These are phyloP conservation scores for Plumapathes pennacea DNA, from an alignment of 92 coral and sea anemone species.

Conservation along the genomic window DNA sequence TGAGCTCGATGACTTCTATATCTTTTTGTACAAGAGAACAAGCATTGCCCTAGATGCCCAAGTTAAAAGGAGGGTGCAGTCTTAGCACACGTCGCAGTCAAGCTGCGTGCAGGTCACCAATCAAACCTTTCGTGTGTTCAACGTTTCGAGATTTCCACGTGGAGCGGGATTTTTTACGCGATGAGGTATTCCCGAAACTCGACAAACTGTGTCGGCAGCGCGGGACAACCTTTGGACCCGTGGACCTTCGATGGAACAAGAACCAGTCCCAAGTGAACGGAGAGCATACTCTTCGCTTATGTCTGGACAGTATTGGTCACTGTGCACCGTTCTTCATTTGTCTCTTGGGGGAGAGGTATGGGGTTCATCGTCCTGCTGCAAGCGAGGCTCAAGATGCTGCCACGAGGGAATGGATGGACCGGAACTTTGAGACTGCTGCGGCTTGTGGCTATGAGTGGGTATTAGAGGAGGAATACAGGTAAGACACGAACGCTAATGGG, in stretches of 20 bases:
- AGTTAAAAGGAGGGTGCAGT: constrained; percentile 18
- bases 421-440: constrained; percentile 81
- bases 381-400: constrained; percentile 51
- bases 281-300: constrained; percentile 73
- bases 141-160: constrained; percentile 84
- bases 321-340: constrained; percentile 97
- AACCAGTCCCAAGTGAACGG: constrained; percentile 61
- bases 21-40: no score
- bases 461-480: constrained; percentile 91
- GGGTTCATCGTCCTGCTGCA: constrained; percentile 76
- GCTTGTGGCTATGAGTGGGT: constrained; percentile 91
- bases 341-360: constrained; percentile 87
- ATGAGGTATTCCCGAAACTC: constrained; percentile 71
- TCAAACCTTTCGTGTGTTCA: constrained; percentile 93
- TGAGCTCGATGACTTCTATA: no score
- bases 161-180: constrained; percentile 78
- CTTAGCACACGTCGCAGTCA: constrained; percentile 42
- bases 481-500: no score
- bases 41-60: no score
- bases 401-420: constrained; percentile 80
- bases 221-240: constrained; percentile 81
- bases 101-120: constrained; percentile 58
- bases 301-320: constrained; percentile 79
- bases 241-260: constrained; percentile 89
- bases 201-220: constrained; percentile 76